These are phyloP conservation scores for Microctonus aethiopoides DNA, from an alignment of 2,888 invertebrate genomes.

Conservation along the genomic window DNA sequence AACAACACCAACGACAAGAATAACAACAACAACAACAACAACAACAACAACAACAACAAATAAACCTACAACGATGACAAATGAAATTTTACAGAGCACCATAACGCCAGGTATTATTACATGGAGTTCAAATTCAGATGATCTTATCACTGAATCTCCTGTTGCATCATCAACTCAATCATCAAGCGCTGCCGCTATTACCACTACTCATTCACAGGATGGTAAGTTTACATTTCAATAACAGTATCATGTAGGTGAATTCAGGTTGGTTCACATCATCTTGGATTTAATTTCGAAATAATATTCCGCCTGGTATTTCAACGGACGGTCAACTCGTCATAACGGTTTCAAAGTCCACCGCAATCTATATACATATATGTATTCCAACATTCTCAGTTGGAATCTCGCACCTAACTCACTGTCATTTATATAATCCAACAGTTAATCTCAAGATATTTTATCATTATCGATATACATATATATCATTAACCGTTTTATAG, in stretches of 20 bases:
- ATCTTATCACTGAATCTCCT: slow-evolving; percentile 53
- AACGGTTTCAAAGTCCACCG: slow-evolving; percentile 55
- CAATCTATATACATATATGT: slow-evolving; percentile 40
- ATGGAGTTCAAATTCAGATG: slow-evolving; percentile 68
- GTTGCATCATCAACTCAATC: slow-evolving; percentile 34
- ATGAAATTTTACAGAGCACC: slow-evolving; percentile 52
- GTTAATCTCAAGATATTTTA: slow-evolving; percentile 20
- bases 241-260: slow-evolving; percentile 19
- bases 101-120: slow-evolving; percentile 66
- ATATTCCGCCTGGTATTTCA: slow-evolving; percentile 45
- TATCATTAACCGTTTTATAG: not conserved
- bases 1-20: slow-evolving; percentile 39
- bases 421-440: slow-evolving; percentile 11
- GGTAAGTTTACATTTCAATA: slow-evolving; percentile 36
- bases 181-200: not conserved
- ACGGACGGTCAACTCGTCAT: slow-evolving; percentile 39
- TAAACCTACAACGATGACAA: slow-evolving; percentile 43
- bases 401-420: slow-evolving; percentile 8
- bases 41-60: slow-evolving; percentile 36
- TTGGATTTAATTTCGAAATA: slow-evolving; percentile 34
- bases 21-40: slow-evolving; percentile 42
- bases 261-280: not conserved
- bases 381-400: slow-evolving; percentile 15
- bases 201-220: slow-evolving; percentile 20
- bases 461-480: not conserved